Evolutionary conservation across 2,797 vertebrate species (phyloP), one percentile per base, ranked within the genome.

Genomic region (Semotilus atromaculatus): DNA sequence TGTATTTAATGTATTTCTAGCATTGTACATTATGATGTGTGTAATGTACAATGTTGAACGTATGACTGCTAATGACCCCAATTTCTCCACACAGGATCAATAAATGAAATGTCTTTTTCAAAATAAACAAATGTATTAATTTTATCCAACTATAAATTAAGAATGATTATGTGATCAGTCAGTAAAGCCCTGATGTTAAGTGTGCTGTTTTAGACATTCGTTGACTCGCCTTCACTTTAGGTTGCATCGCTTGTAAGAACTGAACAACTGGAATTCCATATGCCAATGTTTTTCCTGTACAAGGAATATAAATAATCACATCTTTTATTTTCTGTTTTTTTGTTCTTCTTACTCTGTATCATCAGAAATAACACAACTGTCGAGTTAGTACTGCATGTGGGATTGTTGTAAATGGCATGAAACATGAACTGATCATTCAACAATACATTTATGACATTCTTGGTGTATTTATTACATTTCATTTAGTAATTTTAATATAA

Each of bases 211-310:
- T 14, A 89, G n/a, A 79, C 26, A 43, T 66, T 66, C 9, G 9
- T 19, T 21, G 36, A 70, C 93, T 80, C 90, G 95, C 97, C 94
- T 95, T 93, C 90, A 99, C 94, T 94, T 97, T 98, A 3, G 95
- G 92, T 72, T 94, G 89, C n/a, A 94, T 76, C 21, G 92, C 93
- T 92, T 98, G 98, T 67, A 99, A 96, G 60, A 92, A 93, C 89
- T 99, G 97, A 19, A 99, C 96, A 86, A 99, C 87, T 0, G 98
- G 97, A 90, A 99, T 91, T 0, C 95, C 97, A 71, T 97, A 99
- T 21, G 97, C 96, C 87, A 99, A 94, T 0, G 98, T 99, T 93
- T 99, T 99, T 89, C 98, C 98, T 99, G 93, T 40, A 71, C 2
- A 64, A 55, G 38, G 55, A 14, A 85, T 16, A 45, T 23, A 1